These are phyloP conservation scores for Branchinecta lindahli DNA, from an alignment of 1,140 invertebrate genomes.

Conservation along the genomic window DNA sequence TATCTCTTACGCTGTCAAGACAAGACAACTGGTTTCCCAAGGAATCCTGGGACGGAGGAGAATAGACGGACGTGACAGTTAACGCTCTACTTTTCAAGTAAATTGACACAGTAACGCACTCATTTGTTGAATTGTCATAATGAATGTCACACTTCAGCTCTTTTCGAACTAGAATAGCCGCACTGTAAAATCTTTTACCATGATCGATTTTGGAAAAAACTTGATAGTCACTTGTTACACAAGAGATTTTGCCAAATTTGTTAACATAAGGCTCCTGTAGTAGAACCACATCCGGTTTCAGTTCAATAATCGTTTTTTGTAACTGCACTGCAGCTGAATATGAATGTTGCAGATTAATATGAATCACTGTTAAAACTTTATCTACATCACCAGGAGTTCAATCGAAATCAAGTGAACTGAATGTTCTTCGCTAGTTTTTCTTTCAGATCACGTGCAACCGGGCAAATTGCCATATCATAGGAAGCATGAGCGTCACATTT, in stretches of 20 bases:
- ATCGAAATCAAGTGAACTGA: not conserved
- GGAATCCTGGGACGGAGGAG: not conserved
- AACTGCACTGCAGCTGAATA: not conserved
- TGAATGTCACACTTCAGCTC: not conserved
- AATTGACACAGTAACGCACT: conserved; percentile 4
- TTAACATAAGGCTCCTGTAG: not conserved
- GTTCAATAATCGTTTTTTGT: not conserved
- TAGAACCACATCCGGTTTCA: not conserved
- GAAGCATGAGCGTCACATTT: not conserved
- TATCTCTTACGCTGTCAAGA: no score
- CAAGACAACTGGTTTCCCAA: no score
- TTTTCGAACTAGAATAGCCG: not conserved
- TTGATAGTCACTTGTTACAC: not conserved
- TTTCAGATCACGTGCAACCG: not conserved
- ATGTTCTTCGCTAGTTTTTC: not conserved
- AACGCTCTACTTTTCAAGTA: not conserved
- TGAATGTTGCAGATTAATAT: not conserved
- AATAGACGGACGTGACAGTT: not conserved
- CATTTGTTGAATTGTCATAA: not conserved
- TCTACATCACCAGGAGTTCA: not conserved
- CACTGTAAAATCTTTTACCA: not conserved
- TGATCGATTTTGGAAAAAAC: not conserved
- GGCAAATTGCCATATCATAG: not conserved
- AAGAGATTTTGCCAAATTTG: conserved; percentile 1
- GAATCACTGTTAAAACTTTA: not conserved